Conservation (phyloP, 2,888 invertebrate species). For the Torymus aiolomorphi region DNA sequence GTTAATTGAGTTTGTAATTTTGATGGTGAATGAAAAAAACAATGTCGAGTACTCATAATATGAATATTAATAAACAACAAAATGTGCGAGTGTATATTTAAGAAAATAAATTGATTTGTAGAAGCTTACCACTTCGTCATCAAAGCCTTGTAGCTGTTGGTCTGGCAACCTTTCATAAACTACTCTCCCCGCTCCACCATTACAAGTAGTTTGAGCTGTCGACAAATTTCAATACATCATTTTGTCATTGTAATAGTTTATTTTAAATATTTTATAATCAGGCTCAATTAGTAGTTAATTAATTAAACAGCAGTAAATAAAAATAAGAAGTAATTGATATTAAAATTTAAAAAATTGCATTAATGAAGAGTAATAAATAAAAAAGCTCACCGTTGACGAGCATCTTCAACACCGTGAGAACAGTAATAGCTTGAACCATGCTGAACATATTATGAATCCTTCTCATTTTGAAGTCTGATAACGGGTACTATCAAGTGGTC, state of each 20-base stretch:
- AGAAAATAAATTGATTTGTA: neutral
- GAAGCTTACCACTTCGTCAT: slow-evolving; percentile 87
- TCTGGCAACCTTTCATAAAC: slow-evolving; percentile 93
- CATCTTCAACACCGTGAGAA: slow-evolving; percentile 89
- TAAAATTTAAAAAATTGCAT: neutral
- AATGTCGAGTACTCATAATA: too few relatives aligned
- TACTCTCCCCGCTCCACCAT: slow-evolving; percentile 91
- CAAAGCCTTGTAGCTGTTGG: slow-evolving; percentile 91
- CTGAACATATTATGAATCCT: slow-evolving; percentile 78
- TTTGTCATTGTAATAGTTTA: neutral
- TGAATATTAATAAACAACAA: too few relatives aligned
- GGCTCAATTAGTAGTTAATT: too few relatives aligned
- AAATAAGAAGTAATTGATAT: too few relatives aligned
- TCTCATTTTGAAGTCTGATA: slow-evolving; percentile 78
- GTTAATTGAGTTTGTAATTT: neutral
- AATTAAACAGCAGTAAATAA: too few relatives aligned
- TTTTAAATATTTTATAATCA: neutral
- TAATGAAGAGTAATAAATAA: neutral
- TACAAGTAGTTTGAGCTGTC: slow-evolving; percentile 92
- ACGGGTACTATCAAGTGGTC: slow-evolving; percentile 68
- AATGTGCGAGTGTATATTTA: too few relatives aligned
- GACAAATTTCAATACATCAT: neutral
- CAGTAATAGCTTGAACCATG: slow-evolving; percentile 91
- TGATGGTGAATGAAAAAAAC: neutral
- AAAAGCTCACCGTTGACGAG: slow-evolving; percentile 84